Conservation (phyloP, 2,888 invertebrate species). For the Tetragnatha montana region DNA sequence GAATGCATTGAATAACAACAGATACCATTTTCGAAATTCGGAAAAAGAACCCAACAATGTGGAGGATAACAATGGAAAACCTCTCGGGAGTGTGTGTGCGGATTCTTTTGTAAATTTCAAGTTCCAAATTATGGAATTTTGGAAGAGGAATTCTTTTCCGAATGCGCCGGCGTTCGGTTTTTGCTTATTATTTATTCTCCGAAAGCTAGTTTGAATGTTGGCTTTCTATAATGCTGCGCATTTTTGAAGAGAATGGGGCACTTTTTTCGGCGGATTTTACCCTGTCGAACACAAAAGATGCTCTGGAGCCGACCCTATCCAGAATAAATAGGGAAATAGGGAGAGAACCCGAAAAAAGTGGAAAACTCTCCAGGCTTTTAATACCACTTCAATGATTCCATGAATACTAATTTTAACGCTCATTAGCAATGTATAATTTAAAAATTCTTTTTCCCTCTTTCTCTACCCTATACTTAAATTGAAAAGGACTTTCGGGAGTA, state of each 20-base stretch:
- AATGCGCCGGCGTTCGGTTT: conserved; percentile 9
- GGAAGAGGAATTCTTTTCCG: conserved; percentile 35
- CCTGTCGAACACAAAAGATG: conserved; percentile 49
- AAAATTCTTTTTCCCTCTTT: conserved; percentile 58
- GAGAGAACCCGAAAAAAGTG: conserved; percentile 9
- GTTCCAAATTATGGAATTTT: conserved; percentile 60
- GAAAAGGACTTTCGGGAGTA: conserved; percentile 44
- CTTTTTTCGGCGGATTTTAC: conserved; percentile 38
- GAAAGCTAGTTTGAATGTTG: conserved; percentile 27
- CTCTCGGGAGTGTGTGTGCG: conserved; percentile 50
- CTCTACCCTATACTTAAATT: conserved; percentile 24
- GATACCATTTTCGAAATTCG: conserved; percentile 47
- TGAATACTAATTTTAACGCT: conserved; percentile 71
- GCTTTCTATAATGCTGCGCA: conserved; percentile 13
- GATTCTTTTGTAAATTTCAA: conserved; percentile 52
- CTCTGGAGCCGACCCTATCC: conserved; percentile 19
- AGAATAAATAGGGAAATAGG: conserved; percentile 46
- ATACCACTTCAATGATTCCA: conserved; percentile 67
- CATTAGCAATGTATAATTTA: conserved; percentile 68
- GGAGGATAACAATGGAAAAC: conserved; percentile 53
- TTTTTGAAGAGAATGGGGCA: conserved; percentile 48
- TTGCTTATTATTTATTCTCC: conserved; percentile 16
- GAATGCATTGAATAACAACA: conserved; percentile 58
- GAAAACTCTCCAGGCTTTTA: conserved; percentile 37
- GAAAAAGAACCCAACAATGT: conserved; percentile 61